Evolutionary conservation across 2,888 invertebrate genomes (phyloP).

Genomic region (Ormia ochracea): DNA sequence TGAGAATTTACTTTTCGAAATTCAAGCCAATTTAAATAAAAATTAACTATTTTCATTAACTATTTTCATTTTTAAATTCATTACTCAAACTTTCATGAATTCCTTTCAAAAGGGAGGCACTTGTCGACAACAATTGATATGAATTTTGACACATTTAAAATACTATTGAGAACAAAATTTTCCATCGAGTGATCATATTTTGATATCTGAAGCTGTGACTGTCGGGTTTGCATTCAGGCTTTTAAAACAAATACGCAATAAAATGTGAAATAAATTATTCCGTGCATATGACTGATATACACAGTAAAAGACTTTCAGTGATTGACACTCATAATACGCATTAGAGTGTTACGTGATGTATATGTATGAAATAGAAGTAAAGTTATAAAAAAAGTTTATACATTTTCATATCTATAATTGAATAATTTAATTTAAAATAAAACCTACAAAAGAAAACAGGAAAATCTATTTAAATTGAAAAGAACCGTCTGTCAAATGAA

Average conservation of each 20-base stretch:
- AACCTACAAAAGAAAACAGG: neutral
- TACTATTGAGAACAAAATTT: too few species aligned
- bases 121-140: too few species aligned
- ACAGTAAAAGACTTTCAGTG: neutral
- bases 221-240: neutral
- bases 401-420: constrained; percentile 10
- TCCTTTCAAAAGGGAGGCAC: too few species aligned
- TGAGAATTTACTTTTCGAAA: too few species aligned
- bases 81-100: too few species aligned
- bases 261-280: constrained; percentile 29
- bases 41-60: too few species aligned
- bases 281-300: constrained; percentile 30
- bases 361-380: neutral
- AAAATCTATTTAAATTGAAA: constrained; percentile 17
- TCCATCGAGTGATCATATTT: neutral
- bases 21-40: too few species aligned
- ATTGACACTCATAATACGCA: constrained; percentile 43
- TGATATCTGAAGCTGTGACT: neutral
- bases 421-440: constrained; percentile 25
- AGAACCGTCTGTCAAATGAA: neutral
- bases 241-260: too few species aligned
- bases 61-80: too few species aligned
- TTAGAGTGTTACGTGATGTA: constrained; percentile 14
- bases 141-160: too few species aligned
- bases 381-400: too few species aligned